Conservation (phyloP, 1,140 invertebrate species). For the Dreissena rostriformis region DNA sequence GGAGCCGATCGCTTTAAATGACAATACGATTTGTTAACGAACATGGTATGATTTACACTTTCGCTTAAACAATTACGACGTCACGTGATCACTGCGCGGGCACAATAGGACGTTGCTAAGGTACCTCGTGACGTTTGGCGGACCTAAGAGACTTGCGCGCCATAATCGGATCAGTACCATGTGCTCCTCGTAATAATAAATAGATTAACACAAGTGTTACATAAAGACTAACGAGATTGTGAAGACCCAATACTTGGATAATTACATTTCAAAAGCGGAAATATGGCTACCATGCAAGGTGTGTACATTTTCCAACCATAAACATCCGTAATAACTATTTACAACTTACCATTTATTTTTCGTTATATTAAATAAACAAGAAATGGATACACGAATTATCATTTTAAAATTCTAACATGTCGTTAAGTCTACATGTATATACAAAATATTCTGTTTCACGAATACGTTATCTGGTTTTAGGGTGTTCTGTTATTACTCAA, state of each 20-base stretch:
- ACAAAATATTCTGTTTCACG: no score
- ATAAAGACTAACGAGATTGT: not conserved
- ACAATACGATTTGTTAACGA: not conserved
- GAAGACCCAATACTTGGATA: not conserved
- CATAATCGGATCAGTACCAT: slow-evolving; percentile 2
- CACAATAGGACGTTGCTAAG: slow-evolving; percentile 34
- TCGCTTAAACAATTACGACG: slow-evolving; percentile 29
- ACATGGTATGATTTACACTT: slow-evolving; percentile 28
- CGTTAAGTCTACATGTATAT: no score
- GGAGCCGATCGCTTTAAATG: not conserved
- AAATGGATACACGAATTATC: no score
- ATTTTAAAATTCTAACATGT: no score
- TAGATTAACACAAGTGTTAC: not conserved
- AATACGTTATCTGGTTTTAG: no score
- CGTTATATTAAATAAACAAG: no score
- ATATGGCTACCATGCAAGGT: slow-evolving; percentile 44
- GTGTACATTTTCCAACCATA: not conserved
- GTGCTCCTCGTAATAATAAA: not conserved
- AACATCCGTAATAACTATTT: not conserved
- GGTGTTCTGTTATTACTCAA: no score
- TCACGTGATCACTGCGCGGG: slow-evolving; percentile 35
- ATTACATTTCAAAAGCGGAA: not conserved
- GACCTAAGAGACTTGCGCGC: not conserved
- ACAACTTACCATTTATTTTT: no score
- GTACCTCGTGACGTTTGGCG: slow-evolving; percentile 29